Evolutionary conservation across 2,888 invertebrate species (phyloP).

Genomic region (Lycaena phlaeas): DNA sequence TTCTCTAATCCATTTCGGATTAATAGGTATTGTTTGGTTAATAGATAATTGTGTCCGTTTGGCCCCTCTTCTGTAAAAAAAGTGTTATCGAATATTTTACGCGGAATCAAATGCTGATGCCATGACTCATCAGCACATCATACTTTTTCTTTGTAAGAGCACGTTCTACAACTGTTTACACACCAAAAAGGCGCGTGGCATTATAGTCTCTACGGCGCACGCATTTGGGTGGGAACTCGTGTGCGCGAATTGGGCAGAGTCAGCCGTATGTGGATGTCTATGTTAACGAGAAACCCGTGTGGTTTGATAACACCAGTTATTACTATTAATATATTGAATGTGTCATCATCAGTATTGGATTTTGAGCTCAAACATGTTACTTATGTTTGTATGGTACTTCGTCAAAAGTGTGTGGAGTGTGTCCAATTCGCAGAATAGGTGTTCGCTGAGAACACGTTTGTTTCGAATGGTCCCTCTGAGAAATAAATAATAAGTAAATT

Average conservation of each 20-base stretch:
- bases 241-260: background rate
- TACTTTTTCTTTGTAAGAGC: slow-evolving; percentile 22
- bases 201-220: background rate
- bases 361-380: too few relatives aligned
- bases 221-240: background rate
- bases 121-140: slow-evolving; percentile 19
- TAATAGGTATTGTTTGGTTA: too few relatives aligned
- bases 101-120: slow-evolving; percentile 20
- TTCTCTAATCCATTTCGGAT: too few relatives aligned
- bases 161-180: slow-evolving; percentile 22
- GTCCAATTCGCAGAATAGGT: too few relatives aligned
- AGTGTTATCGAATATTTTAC: slow-evolving; percentile 11
- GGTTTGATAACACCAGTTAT: background rate
- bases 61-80: too few relatives aligned
- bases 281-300: background rate
- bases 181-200: background rate
- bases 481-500: too few relatives aligned
- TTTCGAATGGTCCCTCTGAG: too few relatives aligned
- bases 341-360: background rate
- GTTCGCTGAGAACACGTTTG: too few relatives aligned
- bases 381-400: too few relatives aligned
- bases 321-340: background rate
- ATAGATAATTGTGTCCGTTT: too few relatives aligned
- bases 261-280: background rate
- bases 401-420: too few relatives aligned